Evolutionary conservation across 2,888 invertebrate genomes (phyloP).

Genomic region (Cremastobaeus sp.): DNA sequence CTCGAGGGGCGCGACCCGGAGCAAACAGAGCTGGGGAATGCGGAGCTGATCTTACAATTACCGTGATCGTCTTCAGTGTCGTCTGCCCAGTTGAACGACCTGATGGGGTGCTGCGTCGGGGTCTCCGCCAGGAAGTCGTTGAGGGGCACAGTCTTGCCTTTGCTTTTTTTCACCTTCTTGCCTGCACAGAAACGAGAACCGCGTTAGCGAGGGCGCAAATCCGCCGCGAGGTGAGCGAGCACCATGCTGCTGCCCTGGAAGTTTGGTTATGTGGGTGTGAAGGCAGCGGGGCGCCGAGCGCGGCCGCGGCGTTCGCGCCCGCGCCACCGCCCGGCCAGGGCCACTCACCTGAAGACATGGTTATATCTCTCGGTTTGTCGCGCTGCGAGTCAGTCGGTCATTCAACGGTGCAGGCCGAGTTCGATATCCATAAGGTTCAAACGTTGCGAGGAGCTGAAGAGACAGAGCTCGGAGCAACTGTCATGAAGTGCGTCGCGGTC

Average conservation of each 20-base stretch:
- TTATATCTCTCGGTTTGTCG: conserved; percentile 64
- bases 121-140: conserved; percentile 91
- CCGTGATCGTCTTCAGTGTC: conserved; percentile 89
- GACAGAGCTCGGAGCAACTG: too few species aligned
- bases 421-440: conserved; percentile 42
- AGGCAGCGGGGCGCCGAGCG: too few species aligned
- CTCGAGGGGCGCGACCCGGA: too few species aligned
- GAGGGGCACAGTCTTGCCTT: conserved; percentile 86
- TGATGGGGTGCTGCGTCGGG: too few species aligned
- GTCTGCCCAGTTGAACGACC: conserved; percentile 84
- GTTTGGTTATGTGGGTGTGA: conserved; percentile 73
- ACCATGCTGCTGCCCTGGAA: conserved; percentile 70
- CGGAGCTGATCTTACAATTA: conserved; percentile 76
- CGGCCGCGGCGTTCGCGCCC: too few species aligned
- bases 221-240: too few species aligned
- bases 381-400: conserved; percentile 65
- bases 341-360: conserved; percentile 73
- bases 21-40: too few species aligned
- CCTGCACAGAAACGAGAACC: conserved; percentile 78
- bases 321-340: too few species aligned
- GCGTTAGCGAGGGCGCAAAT: too few species aligned
- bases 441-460: conserved; percentile 27
- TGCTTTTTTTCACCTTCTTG: conserved; percentile 91
- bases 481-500: conserved; percentile 15
- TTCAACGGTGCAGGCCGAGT: conserved; percentile 39